A percentile compares a stretch with the other conserved stretches of the same genome.
Conservation (phyloP, 2,888 invertebrate species). For the Alloscopus bannaensis region DNA sequence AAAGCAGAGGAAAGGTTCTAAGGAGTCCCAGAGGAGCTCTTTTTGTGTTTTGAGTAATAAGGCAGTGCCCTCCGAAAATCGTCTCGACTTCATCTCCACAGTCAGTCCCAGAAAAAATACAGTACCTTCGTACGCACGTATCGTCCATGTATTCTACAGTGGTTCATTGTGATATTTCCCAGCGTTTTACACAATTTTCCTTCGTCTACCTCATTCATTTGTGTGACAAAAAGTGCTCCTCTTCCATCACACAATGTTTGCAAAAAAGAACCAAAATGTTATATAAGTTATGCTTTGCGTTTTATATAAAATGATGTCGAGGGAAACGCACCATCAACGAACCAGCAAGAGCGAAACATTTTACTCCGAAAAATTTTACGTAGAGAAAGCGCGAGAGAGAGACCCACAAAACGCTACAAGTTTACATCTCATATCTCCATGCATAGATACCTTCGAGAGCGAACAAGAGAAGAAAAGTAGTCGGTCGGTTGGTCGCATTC, state of each 20-base stretch:
- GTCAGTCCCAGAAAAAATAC: background rate
- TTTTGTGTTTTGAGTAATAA: constrained; percentile 72
- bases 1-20: constrained; percentile 60
- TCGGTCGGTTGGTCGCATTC: constrained; percentile 64
- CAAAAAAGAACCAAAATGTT: constrained; percentile 7
- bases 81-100: background rate
- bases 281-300: background rate
- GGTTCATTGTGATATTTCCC: no score
- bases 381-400: constrained; percentile 2
- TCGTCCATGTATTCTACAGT: no score
- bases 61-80: constrained; percentile 15
- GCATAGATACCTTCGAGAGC: background rate
- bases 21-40: constrained; percentile 72
- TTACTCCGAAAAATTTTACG: background rate
- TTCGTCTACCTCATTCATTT: constrained; percentile 18
- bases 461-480: no score
- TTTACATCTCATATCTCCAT: background rate
- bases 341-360: no score
- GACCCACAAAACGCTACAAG: background rate
- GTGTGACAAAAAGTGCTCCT: constrained; percentile 23
- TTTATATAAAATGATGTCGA: background rate
- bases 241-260: constrained; percentile 30
- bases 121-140: no score
- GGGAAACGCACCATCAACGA: no score
- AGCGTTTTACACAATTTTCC: constrained; percentile 22